Evolutionary conservation across 2,797 vertebrate genomes (phyloP).

Genomic region (Denticeps clupeoides): DNA sequence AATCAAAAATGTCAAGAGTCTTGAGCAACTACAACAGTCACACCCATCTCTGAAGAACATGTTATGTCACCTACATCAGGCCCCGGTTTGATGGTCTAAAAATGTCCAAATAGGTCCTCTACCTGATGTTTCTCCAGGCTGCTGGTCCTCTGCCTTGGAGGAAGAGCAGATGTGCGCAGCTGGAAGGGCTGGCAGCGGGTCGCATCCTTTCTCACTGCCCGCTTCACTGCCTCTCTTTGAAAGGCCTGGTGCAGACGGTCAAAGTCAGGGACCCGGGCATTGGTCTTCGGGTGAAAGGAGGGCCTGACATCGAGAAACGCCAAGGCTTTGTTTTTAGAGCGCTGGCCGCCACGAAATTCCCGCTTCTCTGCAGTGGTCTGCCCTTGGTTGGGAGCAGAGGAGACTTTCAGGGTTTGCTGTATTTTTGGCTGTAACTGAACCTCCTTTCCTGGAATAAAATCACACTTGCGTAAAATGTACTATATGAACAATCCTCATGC

Average conservation of each 20-base stretch:
- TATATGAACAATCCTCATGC: no score
- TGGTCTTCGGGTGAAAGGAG: constrained; percentile 76
- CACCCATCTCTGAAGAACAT: no score
- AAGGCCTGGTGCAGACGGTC: constrained; percentile 68
- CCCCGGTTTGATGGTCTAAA: no score
- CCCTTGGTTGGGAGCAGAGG: constrained; percentile 40
- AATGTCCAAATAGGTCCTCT: no score
- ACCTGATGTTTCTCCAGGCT: constrained; percentile 51
- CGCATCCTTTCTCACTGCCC: constrained; percentile 51
- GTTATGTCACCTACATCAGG: no score
- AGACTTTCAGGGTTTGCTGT: constrained; percentile 54
- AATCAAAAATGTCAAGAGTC: no score
- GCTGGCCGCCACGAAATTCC: constrained; percentile 49
- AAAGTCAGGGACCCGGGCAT: constrained; percentile 71
- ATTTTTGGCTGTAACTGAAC: constrained; percentile 61
- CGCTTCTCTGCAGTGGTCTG: constrained; percentile 26
- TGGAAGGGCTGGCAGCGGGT: constrained; percentile 78
- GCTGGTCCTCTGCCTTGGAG: constrained; percentile 35
- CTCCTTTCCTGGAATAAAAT: constrained; percentile 62
- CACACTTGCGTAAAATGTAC: no score
- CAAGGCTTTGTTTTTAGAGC: constrained; percentile 61
- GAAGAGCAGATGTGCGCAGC: constrained; percentile 68
- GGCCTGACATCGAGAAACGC: constrained; percentile 70
- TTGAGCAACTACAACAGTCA: no score
- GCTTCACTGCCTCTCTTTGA: constrained; percentile 59